phyloP scores from a whole-genome alignment of 2,888 invertebrate species.

The Pseudolycoriella hygida region DNA sequence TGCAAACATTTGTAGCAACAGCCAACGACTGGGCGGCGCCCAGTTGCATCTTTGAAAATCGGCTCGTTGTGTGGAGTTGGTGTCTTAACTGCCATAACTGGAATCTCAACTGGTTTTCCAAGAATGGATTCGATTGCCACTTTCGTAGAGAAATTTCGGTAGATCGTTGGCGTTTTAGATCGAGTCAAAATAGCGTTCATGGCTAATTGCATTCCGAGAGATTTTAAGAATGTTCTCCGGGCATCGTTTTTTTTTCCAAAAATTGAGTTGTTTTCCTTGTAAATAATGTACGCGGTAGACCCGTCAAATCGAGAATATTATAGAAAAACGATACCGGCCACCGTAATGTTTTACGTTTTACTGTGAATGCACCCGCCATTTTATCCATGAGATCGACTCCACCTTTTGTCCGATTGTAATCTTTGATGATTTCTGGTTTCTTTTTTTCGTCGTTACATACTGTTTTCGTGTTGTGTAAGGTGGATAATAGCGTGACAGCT shows the following conservation, averaged over 20 bases:
- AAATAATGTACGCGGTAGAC: not conserved
- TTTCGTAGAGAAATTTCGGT: not conserved
- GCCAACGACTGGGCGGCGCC: too few relatives aligned
- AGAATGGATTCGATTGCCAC: not conserved
- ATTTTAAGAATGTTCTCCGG: not conserved
- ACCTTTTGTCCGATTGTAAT: not conserved
- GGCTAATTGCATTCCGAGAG: not conserved
- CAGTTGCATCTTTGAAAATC: too few relatives aligned
- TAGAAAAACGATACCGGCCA: not conserved
- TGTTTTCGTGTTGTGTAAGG: not conserved
- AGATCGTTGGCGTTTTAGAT: not conserved
- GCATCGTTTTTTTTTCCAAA: not conserved
- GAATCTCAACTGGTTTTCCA: too few relatives aligned
- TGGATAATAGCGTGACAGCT: not conserved
- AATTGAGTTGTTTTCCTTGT: constrained; percentile 14
- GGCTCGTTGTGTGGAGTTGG: too few relatives aligned
- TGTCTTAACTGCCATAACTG: too few relatives aligned
- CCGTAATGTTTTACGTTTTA: not conserved
- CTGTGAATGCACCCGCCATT: not conserved
- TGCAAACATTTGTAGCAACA: too few relatives aligned
- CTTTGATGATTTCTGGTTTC: not conserved
- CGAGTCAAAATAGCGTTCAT: not conserved
- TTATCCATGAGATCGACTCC: not conserved
- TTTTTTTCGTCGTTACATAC: not conserved
- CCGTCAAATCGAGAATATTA: not conserved